Base-by-base conservation (phyloP, 2,113 vertebrate species). In the Tauraco erythrolophus region DNA sequence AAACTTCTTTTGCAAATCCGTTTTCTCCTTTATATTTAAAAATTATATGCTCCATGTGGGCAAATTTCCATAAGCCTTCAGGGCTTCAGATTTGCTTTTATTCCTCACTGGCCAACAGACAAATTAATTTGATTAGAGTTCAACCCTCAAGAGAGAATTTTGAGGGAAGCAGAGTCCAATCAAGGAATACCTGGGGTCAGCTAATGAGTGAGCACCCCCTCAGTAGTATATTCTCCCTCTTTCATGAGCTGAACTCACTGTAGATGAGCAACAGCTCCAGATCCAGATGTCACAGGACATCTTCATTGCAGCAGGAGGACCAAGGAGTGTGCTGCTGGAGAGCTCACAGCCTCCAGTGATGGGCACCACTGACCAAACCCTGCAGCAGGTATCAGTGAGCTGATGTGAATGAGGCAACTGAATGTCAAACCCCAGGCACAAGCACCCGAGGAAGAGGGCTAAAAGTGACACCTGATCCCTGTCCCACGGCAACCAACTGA, bases 31-130 rank as follows among this genome's bases (percentile, higher is more conserved):
- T 69, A 24, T 89, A 61, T 91, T 95, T 76, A 89, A 95, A 92
- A 94, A 95, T 50, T 22, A 48, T 39, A 70, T 57, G 35, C 53
- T 79, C 60, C 54, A 18, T 3, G 7, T 54, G 58, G 77, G 78
- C 81, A 76, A 58, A 95, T 88, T 93, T 96, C 91, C 91, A 80
- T 79, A 24, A 9, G 57, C 31, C 58, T 96, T 92, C 50, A 71
- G 87, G 84, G 89, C 53, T 93, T 68, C 75, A 84, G 85, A 91
- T 97, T 97, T 96, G 96, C 90, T 78, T 92, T 56, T 92, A 53
- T 25, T 93, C 66, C 72, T 88, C 22, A 9, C 65, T 2, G 5
- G 84, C 87, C 89, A 89, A 66, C 43, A 88, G 53, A 62, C n/a
- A 92, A 95, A 91, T 88, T 92, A 82, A 94, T 69, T 60, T 92